These are phyloP conservation scores for Hedya salicella DNA, from an alignment of 2,888 invertebrate species.

Conservation along the genomic window DNA sequence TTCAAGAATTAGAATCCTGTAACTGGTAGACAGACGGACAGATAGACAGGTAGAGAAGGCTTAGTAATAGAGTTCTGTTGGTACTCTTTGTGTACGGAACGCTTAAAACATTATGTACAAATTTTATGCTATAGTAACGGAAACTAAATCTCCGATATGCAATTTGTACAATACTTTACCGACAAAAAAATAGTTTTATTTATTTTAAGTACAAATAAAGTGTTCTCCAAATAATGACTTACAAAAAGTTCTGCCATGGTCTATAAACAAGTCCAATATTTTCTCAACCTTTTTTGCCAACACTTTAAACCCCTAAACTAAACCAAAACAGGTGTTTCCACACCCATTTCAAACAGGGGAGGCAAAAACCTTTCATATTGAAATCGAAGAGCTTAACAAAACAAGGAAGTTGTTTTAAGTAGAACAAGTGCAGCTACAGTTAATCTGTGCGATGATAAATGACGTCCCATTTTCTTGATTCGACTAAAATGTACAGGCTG, in stretches of 20 bases:
- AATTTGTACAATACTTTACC: too few species aligned
- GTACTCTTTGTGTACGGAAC: too few species aligned
- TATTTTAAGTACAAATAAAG: not conserved
- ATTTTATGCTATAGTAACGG: too few species aligned
- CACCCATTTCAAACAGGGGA: slow-evolving; percentile 24
- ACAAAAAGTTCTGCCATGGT: not conserved
- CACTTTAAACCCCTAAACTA: slow-evolving; percentile 34
- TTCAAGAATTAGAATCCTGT: too few species aligned
- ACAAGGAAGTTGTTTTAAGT: slow-evolving; percentile 60
- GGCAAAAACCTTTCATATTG: slow-evolving; percentile 30
- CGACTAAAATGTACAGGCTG: slow-evolving; percentile 58
- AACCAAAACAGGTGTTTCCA: slow-evolving; percentile 40
- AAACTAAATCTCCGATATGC: too few species aligned
- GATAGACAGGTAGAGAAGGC: too few species aligned
- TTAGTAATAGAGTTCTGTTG: too few species aligned
- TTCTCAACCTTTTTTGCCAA: slow-evolving; percentile 6
- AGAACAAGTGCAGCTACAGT: slow-evolving; percentile 70
- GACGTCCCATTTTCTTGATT: slow-evolving; percentile 67
- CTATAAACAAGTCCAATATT: slow-evolving; percentile 15
- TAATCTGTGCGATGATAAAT: slow-evolving; percentile 75
- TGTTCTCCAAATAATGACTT: not conserved
- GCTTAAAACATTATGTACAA: not conserved
- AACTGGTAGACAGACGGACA: too few species aligned
- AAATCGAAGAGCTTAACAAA: slow-evolving; percentile 45
- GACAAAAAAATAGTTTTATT: not conserved